Evolutionary conservation across 2,888 invertebrate species (phyloP).

Genomic region (Imbricaverruca yamaguchii): DNA sequence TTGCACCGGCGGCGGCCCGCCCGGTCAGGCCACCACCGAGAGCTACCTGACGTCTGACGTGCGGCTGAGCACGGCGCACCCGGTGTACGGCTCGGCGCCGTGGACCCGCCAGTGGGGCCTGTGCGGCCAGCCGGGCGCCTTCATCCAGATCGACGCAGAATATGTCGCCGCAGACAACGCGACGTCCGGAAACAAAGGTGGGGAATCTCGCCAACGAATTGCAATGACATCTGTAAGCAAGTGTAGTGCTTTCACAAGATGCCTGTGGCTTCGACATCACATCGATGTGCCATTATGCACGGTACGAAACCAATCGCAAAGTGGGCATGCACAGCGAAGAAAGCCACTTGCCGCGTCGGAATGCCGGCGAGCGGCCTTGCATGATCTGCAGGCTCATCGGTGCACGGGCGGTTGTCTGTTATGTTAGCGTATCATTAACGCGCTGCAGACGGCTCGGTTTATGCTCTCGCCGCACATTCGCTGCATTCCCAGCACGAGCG

Average conservation of each 20-base stretch:
- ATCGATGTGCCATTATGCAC: no score
- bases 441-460: background rate
- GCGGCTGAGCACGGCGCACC: constrained; percentile 44
- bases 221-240: no score
- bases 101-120: constrained; percentile 56
- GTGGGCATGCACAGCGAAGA: no score
- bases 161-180: constrained; percentile 34
- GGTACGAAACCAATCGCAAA: no score
- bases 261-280: no score
- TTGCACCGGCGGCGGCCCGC: constrained; percentile 46
- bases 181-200: no score
- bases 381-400: no score
- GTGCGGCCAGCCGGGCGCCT: constrained; percentile 53
- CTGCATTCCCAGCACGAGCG: background rate
- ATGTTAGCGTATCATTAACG: background rate
- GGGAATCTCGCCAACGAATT: no score
- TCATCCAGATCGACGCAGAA: constrained; percentile 46
- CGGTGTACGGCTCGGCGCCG: constrained; percentile 47
- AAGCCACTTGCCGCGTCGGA: no score
- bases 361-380: no score
- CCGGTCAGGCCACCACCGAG: constrained; percentile 38
- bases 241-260: no score
- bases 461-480: background rate
- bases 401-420: background rate
- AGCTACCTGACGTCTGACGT: constrained; percentile 42